Conservation (phyloP, 1,140 invertebrate genomes). For the Bombus superbus region DNA sequence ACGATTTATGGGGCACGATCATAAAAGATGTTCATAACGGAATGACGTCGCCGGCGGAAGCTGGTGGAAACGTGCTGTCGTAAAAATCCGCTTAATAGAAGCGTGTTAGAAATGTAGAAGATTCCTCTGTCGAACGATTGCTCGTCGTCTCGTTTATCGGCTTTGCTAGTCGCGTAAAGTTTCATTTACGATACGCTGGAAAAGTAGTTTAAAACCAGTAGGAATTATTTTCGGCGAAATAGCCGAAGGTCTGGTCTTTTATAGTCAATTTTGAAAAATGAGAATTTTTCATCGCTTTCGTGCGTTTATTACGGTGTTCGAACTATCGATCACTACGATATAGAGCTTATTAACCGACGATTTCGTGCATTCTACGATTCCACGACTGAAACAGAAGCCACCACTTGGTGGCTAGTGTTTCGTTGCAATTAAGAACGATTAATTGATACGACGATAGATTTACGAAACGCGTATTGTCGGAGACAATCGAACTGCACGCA, state of each 20-base stretch:
- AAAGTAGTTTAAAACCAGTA: neutral
- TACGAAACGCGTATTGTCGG: neutral
- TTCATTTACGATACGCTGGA: neutral
- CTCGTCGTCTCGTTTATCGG: constrained; percentile 12
- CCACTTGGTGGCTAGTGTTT: neutral
- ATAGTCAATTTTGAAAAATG: too few relatives aligned
- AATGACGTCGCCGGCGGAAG: constrained; percentile 40
- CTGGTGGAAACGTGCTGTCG: constrained; percentile 42
- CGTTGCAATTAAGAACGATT: neutral
- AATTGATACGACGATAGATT: neutral
- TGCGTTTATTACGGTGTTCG: too few relatives aligned
- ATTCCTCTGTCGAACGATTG: constrained; percentile 5
- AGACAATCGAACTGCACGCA: neutral
- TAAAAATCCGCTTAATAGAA: constrained; percentile 48
- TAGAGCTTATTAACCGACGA: too few relatives aligned
- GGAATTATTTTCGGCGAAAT: too few relatives aligned
- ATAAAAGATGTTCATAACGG: constrained; percentile 55
- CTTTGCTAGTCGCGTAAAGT: neutral
- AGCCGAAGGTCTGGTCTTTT: too few relatives aligned
- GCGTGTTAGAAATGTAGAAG: constrained; percentile 23
- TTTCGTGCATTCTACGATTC: neutral
- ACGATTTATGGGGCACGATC: constrained; percentile 55
- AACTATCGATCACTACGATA: too few relatives aligned
- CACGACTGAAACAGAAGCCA: neutral
- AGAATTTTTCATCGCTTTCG: too few relatives aligned